phyloP scores from a whole-genome alignment of 2,888 invertebrate genomes.

The Andrena praecox region DNA sequence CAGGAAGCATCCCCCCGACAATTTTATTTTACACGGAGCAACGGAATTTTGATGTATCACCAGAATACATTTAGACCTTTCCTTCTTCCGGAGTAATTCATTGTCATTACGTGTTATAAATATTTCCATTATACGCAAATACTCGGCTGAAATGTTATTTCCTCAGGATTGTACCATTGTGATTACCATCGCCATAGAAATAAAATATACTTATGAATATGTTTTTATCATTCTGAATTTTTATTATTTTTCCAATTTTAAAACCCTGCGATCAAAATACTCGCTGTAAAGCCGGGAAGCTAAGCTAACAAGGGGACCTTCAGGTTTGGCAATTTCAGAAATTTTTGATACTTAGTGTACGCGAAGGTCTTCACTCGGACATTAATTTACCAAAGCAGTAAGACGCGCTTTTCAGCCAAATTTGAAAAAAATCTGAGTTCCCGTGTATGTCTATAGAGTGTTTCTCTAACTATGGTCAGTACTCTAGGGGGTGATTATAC shows the following conservation, averaged over 20 bases:
- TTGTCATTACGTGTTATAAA: constrained; percentile 41
- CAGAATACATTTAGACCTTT: constrained; percentile 29
- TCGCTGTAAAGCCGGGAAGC: too few species aligned
- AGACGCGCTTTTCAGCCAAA: too few species aligned
- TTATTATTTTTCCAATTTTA: not conserved
- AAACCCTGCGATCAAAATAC: not conserved
- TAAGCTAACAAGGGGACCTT: too few species aligned
- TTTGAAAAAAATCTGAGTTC: too few species aligned
- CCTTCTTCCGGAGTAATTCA: constrained; percentile 16
- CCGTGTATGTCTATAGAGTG: too few species aligned
- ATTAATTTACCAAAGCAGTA: too few species aligned
- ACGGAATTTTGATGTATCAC: constrained; percentile 27
- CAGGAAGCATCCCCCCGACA: constrained; percentile 17
- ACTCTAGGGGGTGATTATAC: too few species aligned
- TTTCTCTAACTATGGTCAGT: too few species aligned
- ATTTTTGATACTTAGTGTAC: too few species aligned
- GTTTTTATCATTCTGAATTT: constrained; percentile 30
- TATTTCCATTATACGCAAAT: constrained; percentile 25
- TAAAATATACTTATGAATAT: constrained; percentile 51
- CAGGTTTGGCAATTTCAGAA: too few species aligned
- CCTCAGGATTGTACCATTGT: constrained; percentile 52
- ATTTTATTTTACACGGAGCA: constrained; percentile 32
- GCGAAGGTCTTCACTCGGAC: too few species aligned
- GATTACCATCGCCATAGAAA: constrained; percentile 42
- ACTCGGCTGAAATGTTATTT: constrained; percentile 35